Evolutionary conservation across 2,888 invertebrate species (phyloP), one percentile per base, ranked within the genome.

Genomic region (Elmis aenea): DNA sequence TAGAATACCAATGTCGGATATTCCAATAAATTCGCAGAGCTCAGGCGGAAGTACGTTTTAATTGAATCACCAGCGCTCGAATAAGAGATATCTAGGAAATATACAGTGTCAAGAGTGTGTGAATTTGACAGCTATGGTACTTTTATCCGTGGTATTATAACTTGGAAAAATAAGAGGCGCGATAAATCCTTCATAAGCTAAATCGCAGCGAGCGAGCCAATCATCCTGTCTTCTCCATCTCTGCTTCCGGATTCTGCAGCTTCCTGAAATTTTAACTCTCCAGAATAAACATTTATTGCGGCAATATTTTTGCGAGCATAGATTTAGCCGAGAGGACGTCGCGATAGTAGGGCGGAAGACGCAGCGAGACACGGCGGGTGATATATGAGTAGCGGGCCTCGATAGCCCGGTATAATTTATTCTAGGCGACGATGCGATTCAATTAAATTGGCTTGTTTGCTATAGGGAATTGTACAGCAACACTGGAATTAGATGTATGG

Each of bases 371-470:
- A 37, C 42, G 41, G n/a, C n/a, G n/a, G n/a, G 49, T 50, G 48
- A 55, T 58, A 54, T 57, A 55, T 57, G 32, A 24, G 26, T 52
- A 50, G 45, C 50, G 45, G 37, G 36, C 32, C 40, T 48, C 48
- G 50, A 52, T 54, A 50, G 38, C 45, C 42, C 38, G 37, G 38
- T 39, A 52, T 58, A 59, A 61, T 59, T 59, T 61, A 62, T 61
- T 59, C 59, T 42, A 32, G 39, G 50, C 45, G 50, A 43, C 53
- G 52, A 58, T 50, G 54, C 57, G 55, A 60, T 62, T 62, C 61
- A 59, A 61, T 61, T 61, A 61, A 59, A 61, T 55, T 52, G 58
- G 55, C 59, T 59, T 59, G 59, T 61, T 59, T 58, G 58, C 54
- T 46, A 29, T 32, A 38, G 31, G 18, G 55, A 55, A 58, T 57